Conservation (phyloP, 1,140 invertebrate genomes). For the Aphaenogaster rudis region DNA sequence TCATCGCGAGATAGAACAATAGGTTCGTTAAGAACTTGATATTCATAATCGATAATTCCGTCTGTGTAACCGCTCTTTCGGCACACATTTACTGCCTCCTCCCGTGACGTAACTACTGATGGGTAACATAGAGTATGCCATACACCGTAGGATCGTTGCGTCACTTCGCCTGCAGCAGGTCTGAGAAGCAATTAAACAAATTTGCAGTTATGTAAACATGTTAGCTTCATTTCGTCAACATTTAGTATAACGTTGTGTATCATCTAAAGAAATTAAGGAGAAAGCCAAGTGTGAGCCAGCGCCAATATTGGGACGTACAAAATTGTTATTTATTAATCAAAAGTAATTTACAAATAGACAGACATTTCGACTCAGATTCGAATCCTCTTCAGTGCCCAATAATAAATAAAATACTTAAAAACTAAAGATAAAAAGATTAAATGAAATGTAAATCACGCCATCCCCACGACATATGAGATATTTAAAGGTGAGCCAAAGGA, state of each 20-base stretch:
- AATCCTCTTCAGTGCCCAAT: too few relatives aligned
- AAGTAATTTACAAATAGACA: too few relatives aligned
- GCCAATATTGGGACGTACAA: too few relatives aligned
- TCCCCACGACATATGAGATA: too few relatives aligned
- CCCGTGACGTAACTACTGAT: slow-evolving; percentile 41
- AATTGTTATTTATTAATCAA: too few relatives aligned
- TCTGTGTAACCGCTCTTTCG: slow-evolving; percentile 66
- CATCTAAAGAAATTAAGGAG: background rate
- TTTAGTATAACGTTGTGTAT: background rate
- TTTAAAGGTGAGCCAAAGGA: too few relatives aligned
- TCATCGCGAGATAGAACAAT: slow-evolving; percentile 67
- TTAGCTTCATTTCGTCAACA: background rate
- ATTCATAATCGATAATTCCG: slow-evolving; percentile 61
- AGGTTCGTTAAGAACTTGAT: background rate
- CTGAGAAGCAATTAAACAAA: slow-evolving; percentile 78
- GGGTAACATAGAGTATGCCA: slow-evolving; percentile 89
- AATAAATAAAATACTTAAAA: too few relatives aligned
- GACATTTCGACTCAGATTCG: too few relatives aligned
- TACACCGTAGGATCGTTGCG: slow-evolving; percentile 87
- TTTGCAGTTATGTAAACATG: background rate
- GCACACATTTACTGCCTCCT: slow-evolving; percentile 69
- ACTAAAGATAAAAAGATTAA: too few relatives aligned
- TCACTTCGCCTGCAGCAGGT: slow-evolving; percentile 87
- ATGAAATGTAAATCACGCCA: too few relatives aligned
- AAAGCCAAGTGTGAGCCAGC: too few relatives aligned